These are phyloP conservation scores for Lepus townsendii DNA, from an alignment of 2,797 vertebrate species.

Conservation along the genomic window DNA sequence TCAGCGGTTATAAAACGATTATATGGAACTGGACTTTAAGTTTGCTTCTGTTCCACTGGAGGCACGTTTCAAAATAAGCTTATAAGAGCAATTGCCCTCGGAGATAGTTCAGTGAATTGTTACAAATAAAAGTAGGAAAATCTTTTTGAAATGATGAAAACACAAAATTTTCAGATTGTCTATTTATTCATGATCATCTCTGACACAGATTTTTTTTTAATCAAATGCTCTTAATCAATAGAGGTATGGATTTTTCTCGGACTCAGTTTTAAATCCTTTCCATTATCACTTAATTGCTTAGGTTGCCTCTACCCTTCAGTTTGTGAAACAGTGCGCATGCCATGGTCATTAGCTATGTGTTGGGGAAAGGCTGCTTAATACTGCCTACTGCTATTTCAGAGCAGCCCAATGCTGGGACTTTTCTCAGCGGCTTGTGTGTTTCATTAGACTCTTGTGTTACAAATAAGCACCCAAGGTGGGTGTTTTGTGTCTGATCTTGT, in stretches of 20 bases:
- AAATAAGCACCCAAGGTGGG: constrained; percentile 24
- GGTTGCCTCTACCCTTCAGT: not conserved
- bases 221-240: not conserved
- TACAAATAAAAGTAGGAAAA: not conserved
- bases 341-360: not conserved
- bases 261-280: not conserved
- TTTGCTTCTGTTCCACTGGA: constrained; percentile 64
- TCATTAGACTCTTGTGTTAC: constrained; percentile 1
- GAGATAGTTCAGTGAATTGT: not conserved
- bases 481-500: not conserved
- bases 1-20: constrained; percentile 80
- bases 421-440: not conserved
- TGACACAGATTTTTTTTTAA: not conserved
- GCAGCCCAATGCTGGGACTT: not conserved
- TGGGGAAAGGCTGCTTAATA: not conserved
- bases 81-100: constrained; percentile 5
- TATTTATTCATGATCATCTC: not conserved
- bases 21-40: constrained; percentile 56
- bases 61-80: constrained; percentile 63
- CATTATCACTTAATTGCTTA: not conserved
- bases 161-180: not conserved
- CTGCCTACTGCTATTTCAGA: not conserved
- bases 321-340: not conserved
- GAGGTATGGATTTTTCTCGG: not conserved
- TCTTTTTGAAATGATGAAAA: constrained; percentile 17